Base-by-base conservation (phyloP, 2,888 invertebrate genomes). In the Strigamia transsilvanica region DNA sequence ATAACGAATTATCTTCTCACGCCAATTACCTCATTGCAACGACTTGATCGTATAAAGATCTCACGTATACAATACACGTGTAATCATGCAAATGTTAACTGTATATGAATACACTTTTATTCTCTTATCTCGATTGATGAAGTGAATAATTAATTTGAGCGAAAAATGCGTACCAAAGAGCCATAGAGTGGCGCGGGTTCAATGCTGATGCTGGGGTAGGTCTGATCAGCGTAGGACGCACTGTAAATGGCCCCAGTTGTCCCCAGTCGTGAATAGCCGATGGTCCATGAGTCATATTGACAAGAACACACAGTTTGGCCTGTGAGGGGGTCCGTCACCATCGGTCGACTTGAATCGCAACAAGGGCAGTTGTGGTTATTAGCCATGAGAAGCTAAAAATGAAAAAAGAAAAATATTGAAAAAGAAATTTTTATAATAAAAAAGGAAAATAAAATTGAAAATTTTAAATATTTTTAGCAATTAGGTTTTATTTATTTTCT, bases 181-280 rank as follows among this genome's bases (percentile, higher is more conserved):
- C 96, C 95, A 90, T 97, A 97, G 90, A 97, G 97, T 82, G 97
- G 96, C 80, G 97, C 96, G 87, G 96, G 96, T 88, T 96, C 96
- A 86, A 95, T 94, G 83, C 95, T 94, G 89, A 96, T 96, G 89
- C 95, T 95, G 80, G 95, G 95, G 88, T 96, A 96, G 66, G 96
- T 95, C 89, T 96, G 96, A 88, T 96, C 96, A 83, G 94, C 94
- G 89, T 96, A 95, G 18, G 96, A 94, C 81, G 95, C 91, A 84
- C 94, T 94, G 88, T 96, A 95, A 85, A 95, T 93, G 80, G 80
- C 42, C 6, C 78, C 56, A 42, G 82, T 51, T 18, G 81, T 80
- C 56, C 79, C 79, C 21, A 81, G 32, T 15, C 82, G 83, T 23
- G 83, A 61, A 51, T 61, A 83, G 1, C 42, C 83, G 85, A 96